These are phyloP conservation scores for Coenonympha glycerion DNA, from an alignment of 2,888 invertebrate species.

Conservation along the genomic window DNA sequence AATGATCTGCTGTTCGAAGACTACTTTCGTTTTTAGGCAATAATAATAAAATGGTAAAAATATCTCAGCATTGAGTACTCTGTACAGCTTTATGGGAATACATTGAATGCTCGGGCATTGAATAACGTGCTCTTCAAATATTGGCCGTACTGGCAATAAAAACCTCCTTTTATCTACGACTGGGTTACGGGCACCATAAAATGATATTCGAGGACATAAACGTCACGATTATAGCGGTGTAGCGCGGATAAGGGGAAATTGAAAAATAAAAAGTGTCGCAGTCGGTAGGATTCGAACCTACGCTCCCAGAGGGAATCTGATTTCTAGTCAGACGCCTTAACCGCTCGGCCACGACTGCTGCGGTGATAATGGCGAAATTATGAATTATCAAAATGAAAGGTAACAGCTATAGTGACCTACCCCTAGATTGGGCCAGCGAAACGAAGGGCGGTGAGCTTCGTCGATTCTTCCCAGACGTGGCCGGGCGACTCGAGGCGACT, in stretches of 20 bases:
- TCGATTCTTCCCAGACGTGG: no score
- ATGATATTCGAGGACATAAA: constrained; percentile 20
- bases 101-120: constrained; percentile 23
- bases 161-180: constrained; percentile 19
- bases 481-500: no score
- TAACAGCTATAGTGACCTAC: background rate
- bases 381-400: background rate
- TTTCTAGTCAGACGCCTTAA: constrained; percentile 93
- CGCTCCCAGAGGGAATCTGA: constrained; percentile 93
- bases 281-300: constrained; percentile 93
- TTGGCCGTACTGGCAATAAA: constrained; percentile 20
- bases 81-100: constrained; percentile 19
- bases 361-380: background rate
- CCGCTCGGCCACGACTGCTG: constrained; percentile 90
- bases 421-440: no score
- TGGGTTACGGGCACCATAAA: constrained; percentile 22
- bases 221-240: constrained; percentile 15
- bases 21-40: no score
- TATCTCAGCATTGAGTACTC: constrained; percentile 8
- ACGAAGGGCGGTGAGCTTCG: no score
- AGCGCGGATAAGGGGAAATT: background rate
- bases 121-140: constrained; percentile 19
- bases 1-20: no score
- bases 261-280: constrained; percentile 65
- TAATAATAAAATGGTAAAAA: background rate